Evolutionary conservation across 2,888 invertebrate genomes (phyloP).

Genomic region (Latheticus oryzae): DNA sequence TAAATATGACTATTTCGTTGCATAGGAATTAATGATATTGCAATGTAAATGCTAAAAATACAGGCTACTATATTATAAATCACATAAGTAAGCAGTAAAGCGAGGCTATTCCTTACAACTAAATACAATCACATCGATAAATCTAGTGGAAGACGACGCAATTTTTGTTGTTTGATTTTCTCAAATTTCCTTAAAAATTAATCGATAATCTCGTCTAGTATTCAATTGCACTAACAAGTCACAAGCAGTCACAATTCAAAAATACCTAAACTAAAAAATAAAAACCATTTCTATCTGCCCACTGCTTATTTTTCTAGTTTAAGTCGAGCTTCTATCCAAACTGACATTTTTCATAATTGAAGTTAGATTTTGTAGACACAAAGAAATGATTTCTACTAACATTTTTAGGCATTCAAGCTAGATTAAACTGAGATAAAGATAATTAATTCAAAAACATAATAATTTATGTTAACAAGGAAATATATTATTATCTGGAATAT

Average conservation of each 20-base stretch:
- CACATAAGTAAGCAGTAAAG: conserved; percentile 46
- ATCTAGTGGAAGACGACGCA: conserved; percentile 52
- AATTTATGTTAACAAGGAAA: conserved; percentile 54
- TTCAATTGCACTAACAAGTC: conserved; percentile 42
- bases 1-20: conserved; percentile 47
- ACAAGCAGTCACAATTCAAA: conserved; percentile 43
- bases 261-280: conserved; percentile 37
- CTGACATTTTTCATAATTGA: no score
- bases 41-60: conserved; percentile 32
- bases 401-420: conserved; percentile 44
- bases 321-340: no score
- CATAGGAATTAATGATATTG: conserved; percentile 42
- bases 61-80: conserved; percentile 38
- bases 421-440: conserved; percentile 44
- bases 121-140: conserved; percentile 39
- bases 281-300: no score
- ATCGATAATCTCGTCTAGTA: conserved; percentile 34
- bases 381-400: no score
- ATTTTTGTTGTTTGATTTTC: conserved; percentile 50
- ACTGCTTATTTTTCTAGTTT: no score
- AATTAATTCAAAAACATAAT: conserved; percentile 48
- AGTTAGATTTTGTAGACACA: no score
- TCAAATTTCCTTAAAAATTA: conserved; percentile 33
- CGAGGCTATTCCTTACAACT: conserved; percentile 44
- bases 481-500: conserved; percentile 58